phyloP scores from a whole-genome alignment of 2,113 vertebrate genomes.

The Fregata magnificens region DNA sequence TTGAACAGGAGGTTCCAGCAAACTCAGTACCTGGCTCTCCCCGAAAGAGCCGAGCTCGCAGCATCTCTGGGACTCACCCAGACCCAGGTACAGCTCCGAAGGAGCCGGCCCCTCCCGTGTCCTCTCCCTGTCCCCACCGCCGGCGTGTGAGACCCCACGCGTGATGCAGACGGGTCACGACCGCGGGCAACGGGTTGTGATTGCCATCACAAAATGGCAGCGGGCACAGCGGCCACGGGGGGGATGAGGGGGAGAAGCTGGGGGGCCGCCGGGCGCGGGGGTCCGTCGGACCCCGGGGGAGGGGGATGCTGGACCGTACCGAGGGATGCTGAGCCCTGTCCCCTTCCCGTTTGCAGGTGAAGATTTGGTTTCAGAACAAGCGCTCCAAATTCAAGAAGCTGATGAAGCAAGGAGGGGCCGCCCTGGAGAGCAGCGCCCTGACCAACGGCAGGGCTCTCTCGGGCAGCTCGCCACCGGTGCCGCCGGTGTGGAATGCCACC shows the following conservation, averaged over 20 bases:
- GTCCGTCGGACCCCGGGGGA: neutral
- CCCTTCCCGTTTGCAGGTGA: constrained; percentile 81
- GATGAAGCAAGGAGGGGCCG: constrained; percentile 90
- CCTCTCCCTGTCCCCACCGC: neutral
- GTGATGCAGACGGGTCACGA: neutral
- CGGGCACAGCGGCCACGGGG: neutral
- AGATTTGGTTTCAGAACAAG: constrained; percentile 99
- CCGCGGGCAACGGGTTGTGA: neutral
- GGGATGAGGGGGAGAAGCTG: neutral
- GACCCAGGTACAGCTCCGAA: constrained; percentile 86
- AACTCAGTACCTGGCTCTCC: constrained; percentile 96
- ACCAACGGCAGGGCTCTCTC: constrained; percentile 90
- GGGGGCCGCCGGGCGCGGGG: too few relatives aligned
- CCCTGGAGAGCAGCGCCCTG: constrained; percentile 86
- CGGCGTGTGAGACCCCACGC: neutral
- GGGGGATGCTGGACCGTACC: neutral
- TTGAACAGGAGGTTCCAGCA: constrained; percentile 98
- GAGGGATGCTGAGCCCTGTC: neutral
- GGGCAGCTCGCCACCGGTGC: constrained; percentile 86
- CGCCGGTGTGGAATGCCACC: constrained; percentile 92
- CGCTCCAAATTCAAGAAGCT: constrained; percentile 99
- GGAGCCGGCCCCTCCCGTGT: neutral
- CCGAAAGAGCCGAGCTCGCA: constrained; percentile 96
- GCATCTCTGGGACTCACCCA: constrained; percentile 98
- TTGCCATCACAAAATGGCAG: neutral